Evolutionary conservation across 2,888 invertebrate genomes (phyloP).

Genomic region (Seira sanloemensis): DNA sequence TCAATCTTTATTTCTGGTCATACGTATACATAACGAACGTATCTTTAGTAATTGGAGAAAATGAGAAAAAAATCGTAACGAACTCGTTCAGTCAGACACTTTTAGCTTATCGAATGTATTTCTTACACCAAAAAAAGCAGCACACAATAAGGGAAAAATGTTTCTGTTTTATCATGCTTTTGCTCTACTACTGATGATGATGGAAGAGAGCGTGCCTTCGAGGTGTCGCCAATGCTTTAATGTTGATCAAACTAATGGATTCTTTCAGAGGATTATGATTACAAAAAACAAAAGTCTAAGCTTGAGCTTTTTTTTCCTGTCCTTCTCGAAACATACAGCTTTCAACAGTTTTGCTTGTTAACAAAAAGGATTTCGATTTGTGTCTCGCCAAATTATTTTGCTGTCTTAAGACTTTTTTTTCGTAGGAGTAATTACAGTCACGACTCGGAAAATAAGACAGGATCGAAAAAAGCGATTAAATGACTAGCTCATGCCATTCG

Average conservation of each 20-base stretch:
- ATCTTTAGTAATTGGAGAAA: neutral
- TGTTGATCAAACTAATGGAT: conserved; percentile 57
- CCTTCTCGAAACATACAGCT: neutral
- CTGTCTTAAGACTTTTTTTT: neutral
- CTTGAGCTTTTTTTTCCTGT: neutral
- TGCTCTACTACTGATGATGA: neutral
- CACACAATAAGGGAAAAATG: too few species aligned
- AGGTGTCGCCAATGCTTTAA: conserved; percentile 66
- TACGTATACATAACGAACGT: neutral
- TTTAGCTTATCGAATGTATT: neutral
- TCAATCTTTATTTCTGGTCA: neutral
- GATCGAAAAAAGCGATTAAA: neutral
- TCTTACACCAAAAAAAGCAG: neutral
- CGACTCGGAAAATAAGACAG: conserved; percentile 16
- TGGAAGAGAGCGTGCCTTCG: conserved; percentile 36
- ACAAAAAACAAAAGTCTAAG: neutral
- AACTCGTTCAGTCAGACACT: neutral
- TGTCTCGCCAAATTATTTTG: conserved; percentile 18
- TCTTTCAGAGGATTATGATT: neutral
- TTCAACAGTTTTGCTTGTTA: conserved; percentile 18
- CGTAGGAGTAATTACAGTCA: conserved; percentile 45
- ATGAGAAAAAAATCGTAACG: neutral
- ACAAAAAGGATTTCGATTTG: conserved; percentile 8
- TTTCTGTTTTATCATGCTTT: neutral
- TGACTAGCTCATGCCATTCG: neutral